A percentile compares a stretch with the other conserved stretches of the same genome.
Evolutionary conservation across 1,140 invertebrate genomes (phyloP).

Genomic region (Gyrodactylus bullatarudis): DNA sequence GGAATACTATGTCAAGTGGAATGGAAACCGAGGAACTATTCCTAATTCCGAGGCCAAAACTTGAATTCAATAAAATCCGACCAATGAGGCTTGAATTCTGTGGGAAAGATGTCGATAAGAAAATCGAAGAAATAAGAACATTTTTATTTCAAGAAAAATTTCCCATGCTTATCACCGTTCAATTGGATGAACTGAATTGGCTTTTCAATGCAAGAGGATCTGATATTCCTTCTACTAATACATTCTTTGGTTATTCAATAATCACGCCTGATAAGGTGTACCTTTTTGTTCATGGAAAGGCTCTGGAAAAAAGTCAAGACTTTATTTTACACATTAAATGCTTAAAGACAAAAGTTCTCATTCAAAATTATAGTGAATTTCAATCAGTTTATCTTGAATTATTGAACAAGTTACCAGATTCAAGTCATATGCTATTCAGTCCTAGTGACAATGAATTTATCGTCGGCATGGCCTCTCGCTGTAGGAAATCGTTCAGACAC

Average conservation of each 20-base stretch:
- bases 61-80: neutral
- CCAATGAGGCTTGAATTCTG: neutral
- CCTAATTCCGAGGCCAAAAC: neutral
- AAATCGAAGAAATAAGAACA: neutral
- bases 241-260: neutral
- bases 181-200: slow-evolving; percentile 7
- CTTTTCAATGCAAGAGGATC: slow-evolving; percentile 5
- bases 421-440: neutral
- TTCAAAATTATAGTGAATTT: no score
- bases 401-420: neutral
- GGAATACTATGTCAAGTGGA: neutral
- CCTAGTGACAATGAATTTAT: neutral
- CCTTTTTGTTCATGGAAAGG: neutral
- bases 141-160: neutral
- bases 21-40: neutral
- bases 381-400: no score
- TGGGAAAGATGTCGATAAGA: neutral
- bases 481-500: neutral
- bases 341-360: no score
- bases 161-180: neutral
- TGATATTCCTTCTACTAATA: neutral
- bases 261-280: neutral
- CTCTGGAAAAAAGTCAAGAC: neutral
- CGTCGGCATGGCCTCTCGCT: neutral
- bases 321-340: neutral